Evolutionary conservation across 2,888 invertebrate genomes (phyloP).

Genomic region (Laothoe populi): DNA sequence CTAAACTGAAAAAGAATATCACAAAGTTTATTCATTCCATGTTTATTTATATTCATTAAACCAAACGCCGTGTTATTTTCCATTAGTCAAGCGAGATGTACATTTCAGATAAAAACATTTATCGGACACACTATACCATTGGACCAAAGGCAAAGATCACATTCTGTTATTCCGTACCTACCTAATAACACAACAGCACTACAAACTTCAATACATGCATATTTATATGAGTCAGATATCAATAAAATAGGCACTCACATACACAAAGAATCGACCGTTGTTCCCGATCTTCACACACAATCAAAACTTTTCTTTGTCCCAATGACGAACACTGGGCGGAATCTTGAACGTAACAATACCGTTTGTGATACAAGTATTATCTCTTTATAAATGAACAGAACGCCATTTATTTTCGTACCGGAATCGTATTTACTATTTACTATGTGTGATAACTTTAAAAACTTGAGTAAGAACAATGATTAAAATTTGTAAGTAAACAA

Average conservation of each 20-base stretch:
- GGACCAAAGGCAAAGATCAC: slow-evolving; percentile 10
- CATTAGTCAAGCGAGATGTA: not conserved
- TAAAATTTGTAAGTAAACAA: not conserved
- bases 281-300: slow-evolving; percentile 21
- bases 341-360: slow-evolving; percentile 24
- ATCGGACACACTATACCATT: not conserved
- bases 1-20: not conserved
- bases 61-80: not conserved
- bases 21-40: not conserved
- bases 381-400: slow-evolving; percentile 15
- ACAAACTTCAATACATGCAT: slow-evolving; percentile 11
- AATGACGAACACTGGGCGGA: slow-evolving; percentile 19
- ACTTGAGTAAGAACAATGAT: not conserved
- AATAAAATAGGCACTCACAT: slow-evolving; percentile 14
- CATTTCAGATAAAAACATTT: not conserved
- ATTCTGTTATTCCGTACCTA: not conserved
- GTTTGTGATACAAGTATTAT: slow-evolving; percentile 23
- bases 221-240: slow-evolving; percentile 13
- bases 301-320: slow-evolving; percentile 32
- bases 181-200: not conserved
- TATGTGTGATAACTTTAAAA: not conserved
- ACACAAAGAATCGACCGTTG: slow-evolving; percentile 31
- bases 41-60: not conserved
- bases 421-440: not conserved
- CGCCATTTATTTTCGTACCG: not conserved